phyloP scores from a whole-genome alignment of 2,888 invertebrate species.

The Polietes domitor region DNA sequence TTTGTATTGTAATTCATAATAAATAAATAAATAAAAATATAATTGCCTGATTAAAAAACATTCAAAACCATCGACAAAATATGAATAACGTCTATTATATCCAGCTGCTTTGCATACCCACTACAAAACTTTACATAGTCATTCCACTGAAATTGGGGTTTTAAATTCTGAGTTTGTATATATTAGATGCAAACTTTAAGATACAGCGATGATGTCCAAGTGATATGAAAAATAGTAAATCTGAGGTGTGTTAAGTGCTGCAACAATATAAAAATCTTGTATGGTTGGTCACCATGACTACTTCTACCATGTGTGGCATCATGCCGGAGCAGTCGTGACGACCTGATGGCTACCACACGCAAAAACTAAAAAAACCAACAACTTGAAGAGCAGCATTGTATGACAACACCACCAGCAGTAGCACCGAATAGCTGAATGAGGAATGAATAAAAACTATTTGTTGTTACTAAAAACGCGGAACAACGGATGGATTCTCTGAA shows the following conservation, averaged over 20 bases:
- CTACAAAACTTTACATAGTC: background rate
- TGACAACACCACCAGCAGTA: conserved; percentile 13
- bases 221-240: conserved; percentile 43
- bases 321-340: conserved; percentile 30
- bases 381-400: conserved; percentile 15
- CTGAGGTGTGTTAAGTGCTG: conserved; percentile 57
- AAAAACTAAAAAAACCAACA: conserved; percentile 17
- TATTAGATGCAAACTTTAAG: background rate
- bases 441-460: conserved; percentile 63
- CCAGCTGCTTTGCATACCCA: no score
- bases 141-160: background rate
- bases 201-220: background rate
- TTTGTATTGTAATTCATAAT: no score
- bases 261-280: conserved; percentile 32
- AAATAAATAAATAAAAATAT: no score
- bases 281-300: conserved; percentile 9
- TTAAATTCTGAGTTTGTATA: background rate
- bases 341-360: conserved; percentile 19
- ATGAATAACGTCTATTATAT: no score
- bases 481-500: background rate
- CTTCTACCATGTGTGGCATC: conserved; percentile 22
- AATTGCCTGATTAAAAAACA: no score
- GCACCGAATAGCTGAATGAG: conserved; percentile 47
- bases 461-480: conserved; percentile 46
- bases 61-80: no score